A percentile compares a stretch with the other conserved stretches of the same genome.
Conservation (phyloP, 1,140 invertebrate genomes). For the Zaprionus africanus region DNA sequence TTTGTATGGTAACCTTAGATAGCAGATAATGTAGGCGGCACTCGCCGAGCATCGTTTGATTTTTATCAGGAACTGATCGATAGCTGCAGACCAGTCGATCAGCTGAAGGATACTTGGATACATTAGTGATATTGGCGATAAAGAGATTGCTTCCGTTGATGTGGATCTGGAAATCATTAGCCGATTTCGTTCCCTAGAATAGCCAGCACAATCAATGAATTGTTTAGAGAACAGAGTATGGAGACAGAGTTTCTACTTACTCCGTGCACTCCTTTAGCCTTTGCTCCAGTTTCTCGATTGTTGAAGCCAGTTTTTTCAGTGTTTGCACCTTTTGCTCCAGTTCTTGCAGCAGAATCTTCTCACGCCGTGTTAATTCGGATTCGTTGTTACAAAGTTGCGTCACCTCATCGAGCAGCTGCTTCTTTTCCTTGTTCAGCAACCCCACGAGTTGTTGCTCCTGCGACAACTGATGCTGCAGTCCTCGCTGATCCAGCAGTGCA, state of each 20-base stretch:
- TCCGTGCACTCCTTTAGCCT: background rate
- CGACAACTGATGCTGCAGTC: conserved; percentile 31
- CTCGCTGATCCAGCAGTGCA: conserved; percentile 48
- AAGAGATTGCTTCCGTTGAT: background rate
- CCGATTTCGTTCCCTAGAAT: background rate
- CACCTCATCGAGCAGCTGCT: conserved; percentile 38
- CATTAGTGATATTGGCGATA: background rate
- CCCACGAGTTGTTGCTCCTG: conserved; percentile 23
- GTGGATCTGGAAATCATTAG: background rate
- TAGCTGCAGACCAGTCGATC: background rate
- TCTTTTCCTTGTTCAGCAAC: conserved; percentile 34
- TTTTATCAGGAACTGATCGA: background rate
- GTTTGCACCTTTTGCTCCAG: conserved; percentile 30
- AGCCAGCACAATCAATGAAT: too few species aligned
- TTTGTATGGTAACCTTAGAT: conserved; percentile 9
- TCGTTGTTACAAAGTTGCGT: conserved; percentile 9
- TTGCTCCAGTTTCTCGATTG: conserved; percentile 15
- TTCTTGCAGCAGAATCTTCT: conserved; percentile 6
- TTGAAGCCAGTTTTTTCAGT: conserved; percentile 3
- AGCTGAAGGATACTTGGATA: background rate
- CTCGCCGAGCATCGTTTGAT: background rate
- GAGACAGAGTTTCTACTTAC: background rate
- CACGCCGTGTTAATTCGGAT: background rate
- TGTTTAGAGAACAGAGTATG: too few species aligned
- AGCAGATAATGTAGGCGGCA: conserved; percentile 2